These are phyloP conservation scores for Pissodes strobi DNA, from an alignment of 1,140 invertebrate genomes.

Conservation along the genomic window DNA sequence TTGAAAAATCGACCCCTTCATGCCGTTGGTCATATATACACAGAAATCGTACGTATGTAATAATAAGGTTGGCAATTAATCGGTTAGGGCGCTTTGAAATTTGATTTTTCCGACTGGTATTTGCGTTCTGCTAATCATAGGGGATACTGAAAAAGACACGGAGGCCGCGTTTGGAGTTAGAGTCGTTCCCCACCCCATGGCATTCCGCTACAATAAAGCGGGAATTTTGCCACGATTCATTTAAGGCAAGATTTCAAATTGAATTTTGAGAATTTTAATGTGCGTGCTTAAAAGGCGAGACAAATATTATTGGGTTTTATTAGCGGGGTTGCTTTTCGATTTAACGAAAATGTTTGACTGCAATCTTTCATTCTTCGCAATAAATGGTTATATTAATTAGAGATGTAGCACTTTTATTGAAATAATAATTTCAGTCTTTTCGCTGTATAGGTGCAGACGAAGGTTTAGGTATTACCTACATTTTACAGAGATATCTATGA, in stretches of 20 bases:
- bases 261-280: constrained; percentile 41
- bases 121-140: constrained; percentile 20
- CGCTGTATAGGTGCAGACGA: no score
- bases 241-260: constrained; percentile 32
- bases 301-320: constrained; percentile 24
- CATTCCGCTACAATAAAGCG: constrained; percentile 27
- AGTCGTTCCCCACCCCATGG: constrained; percentile 9
- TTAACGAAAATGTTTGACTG: no score
- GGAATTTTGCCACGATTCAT: constrained; percentile 39
- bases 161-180: not conserved
- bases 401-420: no score
- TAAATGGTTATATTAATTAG: no score
- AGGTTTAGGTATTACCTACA: no score
- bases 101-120: constrained; percentile 38
- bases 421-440: no score
- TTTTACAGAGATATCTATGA: no score
- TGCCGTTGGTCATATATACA: constrained; percentile 23
- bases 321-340: not conserved
- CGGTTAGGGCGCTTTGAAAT: constrained; percentile 39
- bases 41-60: constrained; percentile 29
- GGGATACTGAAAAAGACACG: constrained; percentile 4
- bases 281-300: constrained; percentile 15
- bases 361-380: no score
- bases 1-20: constrained; percentile 21
- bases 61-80: constrained; percentile 41